Percentiles rank a stretch among this genome's conserved stretches.
These are phyloP conservation scores for Clusia tigrina DNA, from an alignment of 2,888 invertebrate genomes.

Conservation along the genomic window DNA sequence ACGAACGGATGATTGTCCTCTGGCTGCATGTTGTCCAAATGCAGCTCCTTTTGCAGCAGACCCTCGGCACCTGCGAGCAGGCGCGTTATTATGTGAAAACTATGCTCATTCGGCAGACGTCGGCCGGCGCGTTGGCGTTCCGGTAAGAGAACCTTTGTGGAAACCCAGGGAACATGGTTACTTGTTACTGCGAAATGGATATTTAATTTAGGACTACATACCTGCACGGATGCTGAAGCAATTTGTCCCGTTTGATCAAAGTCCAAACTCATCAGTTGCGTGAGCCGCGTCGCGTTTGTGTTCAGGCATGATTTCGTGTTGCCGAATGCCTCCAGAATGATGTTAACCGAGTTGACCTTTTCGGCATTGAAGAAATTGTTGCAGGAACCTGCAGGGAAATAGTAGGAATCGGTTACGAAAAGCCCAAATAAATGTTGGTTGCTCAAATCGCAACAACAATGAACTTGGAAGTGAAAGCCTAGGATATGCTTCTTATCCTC, in stretches of 20 bases:
- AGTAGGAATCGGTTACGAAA: not conserved
- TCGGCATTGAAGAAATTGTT: slow-evolving; percentile 84
- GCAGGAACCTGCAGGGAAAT: slow-evolving; percentile 64
- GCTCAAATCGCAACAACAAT: too few relatives aligned
- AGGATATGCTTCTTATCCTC: too few relatives aligned
- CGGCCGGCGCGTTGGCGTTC: slow-evolving; percentile 79
- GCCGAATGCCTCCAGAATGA: slow-evolving; percentile 88
- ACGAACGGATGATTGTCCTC: slow-evolving; percentile 81
- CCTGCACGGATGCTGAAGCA: slow-evolving; percentile 89
- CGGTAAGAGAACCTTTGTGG: slow-evolving; percentile 77
- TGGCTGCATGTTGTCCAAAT: slow-evolving; percentile 76
- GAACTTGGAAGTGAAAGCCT: too few relatives aligned
- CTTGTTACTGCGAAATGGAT: too few relatives aligned
- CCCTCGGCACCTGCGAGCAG: slow-evolving; percentile 80
- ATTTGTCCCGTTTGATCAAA: slow-evolving; percentile 93
- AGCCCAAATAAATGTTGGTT: not conserved
- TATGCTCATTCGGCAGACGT: slow-evolving; percentile 70
- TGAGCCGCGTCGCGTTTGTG: slow-evolving; percentile 87
- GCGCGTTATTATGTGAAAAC: slow-evolving; percentile 66
- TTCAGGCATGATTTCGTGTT: slow-evolving; percentile 87
- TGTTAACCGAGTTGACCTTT: slow-evolving; percentile 83
- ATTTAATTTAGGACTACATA: slow-evolving; percentile 33
- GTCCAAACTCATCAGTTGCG: slow-evolving; percentile 91
- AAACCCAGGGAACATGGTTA: not conserved
- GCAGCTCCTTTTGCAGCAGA: slow-evolving; percentile 80